A percentile compares a stretch with the other conserved stretches of the same genome.
Evolutionary conservation across 1,140 invertebrate genomes (phyloP).

Genomic region (Grapholita molesta): DNA sequence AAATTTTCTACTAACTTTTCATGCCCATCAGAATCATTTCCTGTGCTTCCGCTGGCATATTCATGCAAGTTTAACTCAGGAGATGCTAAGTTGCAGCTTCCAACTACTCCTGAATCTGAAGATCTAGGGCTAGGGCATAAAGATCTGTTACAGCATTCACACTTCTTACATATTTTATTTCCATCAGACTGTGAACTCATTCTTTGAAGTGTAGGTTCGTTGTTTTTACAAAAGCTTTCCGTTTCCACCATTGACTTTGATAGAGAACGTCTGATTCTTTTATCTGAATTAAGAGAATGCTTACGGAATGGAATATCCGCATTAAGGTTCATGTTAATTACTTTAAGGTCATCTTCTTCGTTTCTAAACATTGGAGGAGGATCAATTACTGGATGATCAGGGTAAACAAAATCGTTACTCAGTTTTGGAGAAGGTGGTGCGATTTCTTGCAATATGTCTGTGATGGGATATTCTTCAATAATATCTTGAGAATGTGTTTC

Average conservation of each 20-base stretch:
- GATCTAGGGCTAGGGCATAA: conserved; percentile 83
- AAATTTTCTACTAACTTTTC: conserved; percentile 47
- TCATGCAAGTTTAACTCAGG: conserved; percentile 78
- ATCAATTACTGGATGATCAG: conserved; percentile 68
- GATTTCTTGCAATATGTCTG: conserved; percentile 55
- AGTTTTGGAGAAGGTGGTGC: conserved; percentile 64
- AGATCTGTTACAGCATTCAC: conserved; percentile 80
- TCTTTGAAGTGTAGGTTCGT: conserved; percentile 46
- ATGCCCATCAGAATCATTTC: conserved; percentile 57
- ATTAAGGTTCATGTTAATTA: conserved; percentile 64
- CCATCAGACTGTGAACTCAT: conserved; percentile 69
- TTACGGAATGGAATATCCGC: conserved; percentile 68
- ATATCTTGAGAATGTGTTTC: conserved; percentile 50
- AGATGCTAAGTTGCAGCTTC: conserved; percentile 85
- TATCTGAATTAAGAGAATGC: conserved; percentile 74
- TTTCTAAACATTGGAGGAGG: conserved; percentile 79
- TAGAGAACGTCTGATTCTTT: conserved; percentile 66
- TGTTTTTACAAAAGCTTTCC: conserved; percentile 50
- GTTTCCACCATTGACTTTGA: conserved; percentile 68
- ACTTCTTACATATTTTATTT: conserved; percentile 63
- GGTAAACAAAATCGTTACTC: conserved; percentile 28
- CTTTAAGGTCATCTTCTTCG: conserved; percentile 63
- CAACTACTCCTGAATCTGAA: conserved; percentile 90
- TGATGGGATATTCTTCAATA: conserved; percentile 33
- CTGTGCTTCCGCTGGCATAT: conserved; percentile 39